Evolutionary conservation across 2,113 vertebrate species (phyloP).

Genomic region (Rhinoptilus africanus): DNA sequence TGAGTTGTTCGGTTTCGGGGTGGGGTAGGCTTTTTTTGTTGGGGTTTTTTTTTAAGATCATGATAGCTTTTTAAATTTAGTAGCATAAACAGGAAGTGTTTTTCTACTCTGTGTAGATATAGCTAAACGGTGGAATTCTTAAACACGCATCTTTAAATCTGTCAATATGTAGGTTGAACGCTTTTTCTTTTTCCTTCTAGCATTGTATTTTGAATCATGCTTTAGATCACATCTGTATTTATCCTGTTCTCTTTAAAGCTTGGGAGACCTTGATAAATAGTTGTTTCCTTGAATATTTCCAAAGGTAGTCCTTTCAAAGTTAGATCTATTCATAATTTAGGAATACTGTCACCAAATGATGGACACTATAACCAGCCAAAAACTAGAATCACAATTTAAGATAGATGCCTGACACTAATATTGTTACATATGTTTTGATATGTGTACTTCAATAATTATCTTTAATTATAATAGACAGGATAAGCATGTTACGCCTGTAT

Average conservation of each 20-base stretch:
- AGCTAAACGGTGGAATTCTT: neutral
- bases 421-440: neutral
- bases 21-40: neutral
- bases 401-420: neutral
- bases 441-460: neutral
- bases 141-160: neutral
- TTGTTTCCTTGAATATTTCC: neutral
- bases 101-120: neutral
- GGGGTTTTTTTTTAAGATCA: neutral
- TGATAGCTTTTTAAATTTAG: neutral
- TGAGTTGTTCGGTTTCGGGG: slow-evolving; percentile 63
- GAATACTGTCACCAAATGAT: neutral
- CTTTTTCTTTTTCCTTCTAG: neutral
- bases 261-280: neutral
- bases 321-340: neutral
- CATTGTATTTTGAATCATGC: neutral
- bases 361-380: neutral
- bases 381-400: neutral
- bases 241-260: neutral
- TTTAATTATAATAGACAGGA: neutral
- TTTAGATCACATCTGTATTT: neutral
- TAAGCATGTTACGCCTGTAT: neutral
- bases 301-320: neutral
- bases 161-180: neutral
- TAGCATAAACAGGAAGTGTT: neutral